Base-by-base conservation (phyloP, 2,888 invertebrate species). In the Tiliacea citrago region DNA sequence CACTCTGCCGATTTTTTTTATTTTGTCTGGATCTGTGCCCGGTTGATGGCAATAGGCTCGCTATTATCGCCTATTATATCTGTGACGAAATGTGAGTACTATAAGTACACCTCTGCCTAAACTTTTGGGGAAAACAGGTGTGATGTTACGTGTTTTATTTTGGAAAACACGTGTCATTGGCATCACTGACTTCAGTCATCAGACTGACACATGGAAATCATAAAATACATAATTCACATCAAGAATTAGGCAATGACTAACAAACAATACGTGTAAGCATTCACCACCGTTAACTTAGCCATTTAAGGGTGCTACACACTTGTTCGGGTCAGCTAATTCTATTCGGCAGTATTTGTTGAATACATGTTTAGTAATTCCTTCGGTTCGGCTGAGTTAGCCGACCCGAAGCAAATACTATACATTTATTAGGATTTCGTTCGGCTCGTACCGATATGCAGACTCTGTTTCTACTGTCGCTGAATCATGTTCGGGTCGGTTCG, bases 191-290 rank as follows among this genome's bases (percentile, higher is more conserved):
- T 12, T n/a, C 29, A 2, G 29, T 2, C 29, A 2, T n/a, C 51
- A 29, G 57, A 51, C n/a, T 62, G 58, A 68, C 82, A 69, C 57
- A 70, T 82, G 82, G 51, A 82, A 81, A 78, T 68, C n/a, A 65
- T 35, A 62, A 71, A 68, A 72, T 69, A 47, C 71, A 75, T 67
- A 62, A 75, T 79, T 69, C 82, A 79, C 49, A 45, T 39, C 65
- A 65, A 81, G 65, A 83, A 82, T 72, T 83, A 72, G 66, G 75
- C 55, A 74, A 62, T 73, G 78, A 84, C 75, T 55, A 72, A 79
- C 71, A 79, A 67, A 68, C 7, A 55, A 65, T 66, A 47, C 84
- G 68, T 63, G 68, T 39, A 71, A 65, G 60, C 57, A 77, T 60
- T 58, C 60, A 74, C 21, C 29, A 66, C 84, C 67, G 80, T 82